These are phyloP conservation scores for Ecliptopera silaceata DNA, from an alignment of 2,888 invertebrate genomes.

Conservation along the genomic window DNA sequence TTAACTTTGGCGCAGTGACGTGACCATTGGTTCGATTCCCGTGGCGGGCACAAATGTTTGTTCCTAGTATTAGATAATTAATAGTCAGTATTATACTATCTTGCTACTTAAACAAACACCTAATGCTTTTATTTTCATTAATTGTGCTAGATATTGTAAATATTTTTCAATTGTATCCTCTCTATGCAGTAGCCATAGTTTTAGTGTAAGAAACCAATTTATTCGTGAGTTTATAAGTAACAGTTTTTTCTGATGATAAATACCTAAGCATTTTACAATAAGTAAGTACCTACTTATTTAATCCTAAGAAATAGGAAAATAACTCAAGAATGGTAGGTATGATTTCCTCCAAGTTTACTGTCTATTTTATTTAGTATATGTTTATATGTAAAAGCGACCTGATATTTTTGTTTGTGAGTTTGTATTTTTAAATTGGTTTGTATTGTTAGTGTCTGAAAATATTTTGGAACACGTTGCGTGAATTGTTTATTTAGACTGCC, in stretches of 20 bases:
- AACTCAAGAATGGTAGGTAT: not conserved
- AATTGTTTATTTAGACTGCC: constrained; percentile 2
- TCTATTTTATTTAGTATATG: constrained; percentile 18
- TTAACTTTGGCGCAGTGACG: not conserved
- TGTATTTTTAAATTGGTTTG: constrained; percentile 12
- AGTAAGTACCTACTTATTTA: constrained; percentile 9
- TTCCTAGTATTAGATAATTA: constrained; percentile 6
- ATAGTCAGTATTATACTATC: constrained; percentile 2
- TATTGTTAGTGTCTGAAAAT: constrained; percentile 5
- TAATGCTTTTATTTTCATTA: not conserved
- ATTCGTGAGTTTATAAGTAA: constrained; percentile 1
- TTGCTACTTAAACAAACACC: not conserved
- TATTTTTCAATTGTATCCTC: not conserved
- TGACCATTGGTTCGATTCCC: constrained; percentile 14
- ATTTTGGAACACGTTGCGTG: constrained; percentile 10
- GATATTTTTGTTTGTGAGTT: constrained; percentile 23
- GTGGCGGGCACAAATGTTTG: constrained; percentile 15
- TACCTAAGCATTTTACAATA: constrained; percentile 9
- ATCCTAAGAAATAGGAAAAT: not conserved
- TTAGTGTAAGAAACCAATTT: not conserved
- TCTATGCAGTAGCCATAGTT: constrained; percentile 1
- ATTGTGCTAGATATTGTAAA: not conserved
- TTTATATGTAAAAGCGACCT: constrained; percentile 12
- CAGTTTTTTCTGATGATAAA: not conserved
- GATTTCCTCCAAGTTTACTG: not conserved